Conservation (phyloP, 2,888 invertebrate species). For the Atrina japonica region DNA sequence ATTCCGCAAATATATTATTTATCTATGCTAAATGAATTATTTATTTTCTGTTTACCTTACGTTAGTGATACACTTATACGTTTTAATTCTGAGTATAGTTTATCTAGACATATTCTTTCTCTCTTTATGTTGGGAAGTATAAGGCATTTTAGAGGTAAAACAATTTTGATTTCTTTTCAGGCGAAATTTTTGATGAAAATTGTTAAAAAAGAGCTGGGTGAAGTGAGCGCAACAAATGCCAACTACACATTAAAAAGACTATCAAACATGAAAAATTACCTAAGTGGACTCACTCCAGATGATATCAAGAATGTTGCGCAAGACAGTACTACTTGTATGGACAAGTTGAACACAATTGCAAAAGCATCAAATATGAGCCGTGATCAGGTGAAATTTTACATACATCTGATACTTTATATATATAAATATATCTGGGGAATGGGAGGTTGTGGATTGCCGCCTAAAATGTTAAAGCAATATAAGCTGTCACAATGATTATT, state of each 20-base stretch:
- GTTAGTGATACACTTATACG: too few species aligned
- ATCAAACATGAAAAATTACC: constrained; percentile 46
- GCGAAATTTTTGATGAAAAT: constrained; percentile 46
- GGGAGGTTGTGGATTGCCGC: too few species aligned
- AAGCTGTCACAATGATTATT: too few species aligned
- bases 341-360: constrained; percentile 36
- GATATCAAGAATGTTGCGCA: constrained; percentile 43
- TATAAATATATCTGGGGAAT: neutral
- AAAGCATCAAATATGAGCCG: constrained; percentile 25
- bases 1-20: too few species aligned
- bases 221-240: constrained; percentile 43
- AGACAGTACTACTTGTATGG: constrained; percentile 24
- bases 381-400: constrained; percentile 31
- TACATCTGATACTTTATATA: neutral
- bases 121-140: too few species aligned
- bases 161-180: too few species aligned
- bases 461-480: too few species aligned
- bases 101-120: too few species aligned
- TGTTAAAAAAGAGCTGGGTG: constrained; percentile 41
- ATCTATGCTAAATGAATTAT: too few species aligned
- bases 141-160: too few species aligned
- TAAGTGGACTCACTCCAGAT: constrained; percentile 45
- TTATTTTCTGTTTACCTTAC: too few species aligned
- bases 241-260: constrained; percentile 51
- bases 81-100: too few species aligned